These are phyloP conservation scores for Globodera ellingtonae DNA, from an alignment of 1,140 invertebrate genomes.

Conservation along the genomic window DNA sequence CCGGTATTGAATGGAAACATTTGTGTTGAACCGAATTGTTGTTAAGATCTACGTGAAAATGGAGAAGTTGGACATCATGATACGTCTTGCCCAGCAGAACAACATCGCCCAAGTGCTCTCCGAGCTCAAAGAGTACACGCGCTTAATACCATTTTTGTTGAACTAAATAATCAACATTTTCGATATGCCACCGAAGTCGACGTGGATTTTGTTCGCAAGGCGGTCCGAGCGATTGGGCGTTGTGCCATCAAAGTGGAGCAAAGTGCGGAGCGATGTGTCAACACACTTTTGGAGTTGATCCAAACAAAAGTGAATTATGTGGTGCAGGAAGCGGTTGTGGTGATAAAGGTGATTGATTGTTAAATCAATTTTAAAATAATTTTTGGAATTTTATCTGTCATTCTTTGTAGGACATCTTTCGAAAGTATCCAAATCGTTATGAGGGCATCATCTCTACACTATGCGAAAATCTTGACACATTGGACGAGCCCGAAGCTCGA, in stretches of 20 bases:
- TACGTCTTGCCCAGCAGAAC: slow-evolving; percentile 91
- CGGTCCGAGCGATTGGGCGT: slow-evolving; percentile 93
- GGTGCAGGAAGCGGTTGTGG: slow-evolving; percentile 98
- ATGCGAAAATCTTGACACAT: slow-evolving; percentile 96
- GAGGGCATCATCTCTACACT: slow-evolving; percentile 99
- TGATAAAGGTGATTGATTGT: slow-evolving; percentile 77
- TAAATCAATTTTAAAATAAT: neutral
- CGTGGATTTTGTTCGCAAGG: slow-evolving; percentile 99
- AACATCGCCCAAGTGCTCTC: slow-evolving; percentile 98
- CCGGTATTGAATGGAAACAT: slow-evolving; percentile 79
- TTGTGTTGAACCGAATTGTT: neutral
- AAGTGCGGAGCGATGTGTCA: slow-evolving; percentile 95
- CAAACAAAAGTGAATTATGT: slow-evolving; percentile 99
- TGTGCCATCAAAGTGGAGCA: slow-evolving; percentile 99
- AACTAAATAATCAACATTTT: slow-evolving; percentile 67
- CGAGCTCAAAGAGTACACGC: slow-evolving; percentile 88
- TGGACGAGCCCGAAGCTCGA: slow-evolving; percentile 97
- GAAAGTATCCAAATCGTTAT: slow-evolving; percentile 99
- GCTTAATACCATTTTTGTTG: slow-evolving; percentile 58
- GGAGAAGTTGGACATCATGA: slow-evolving; percentile 99
- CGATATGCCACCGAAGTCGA: slow-evolving; percentile 89
- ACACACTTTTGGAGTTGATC: slow-evolving; percentile 95
- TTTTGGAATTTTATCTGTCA: neutral
- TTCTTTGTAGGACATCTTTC: slow-evolving; percentile 82
- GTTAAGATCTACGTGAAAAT: slow-evolving; percentile 77